Percentiles rank a stretch among this genome's conserved stretches.
phyloP scores from a whole-genome alignment of 2,113 vertebrate species.

The Sander lucioperca region DNA sequence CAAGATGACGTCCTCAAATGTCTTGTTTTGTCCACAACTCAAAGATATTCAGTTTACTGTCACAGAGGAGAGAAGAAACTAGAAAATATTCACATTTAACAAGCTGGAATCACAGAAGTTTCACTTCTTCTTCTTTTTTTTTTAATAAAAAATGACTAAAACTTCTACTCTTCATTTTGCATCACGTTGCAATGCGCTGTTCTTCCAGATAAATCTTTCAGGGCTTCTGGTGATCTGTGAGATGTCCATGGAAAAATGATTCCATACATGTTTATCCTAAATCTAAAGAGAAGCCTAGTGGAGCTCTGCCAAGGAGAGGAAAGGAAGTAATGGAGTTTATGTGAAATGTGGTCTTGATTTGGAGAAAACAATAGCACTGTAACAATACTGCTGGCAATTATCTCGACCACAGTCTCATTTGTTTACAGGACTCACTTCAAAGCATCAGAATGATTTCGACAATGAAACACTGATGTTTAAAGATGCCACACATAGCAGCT shows the following conservation, averaged over 20 bases:
- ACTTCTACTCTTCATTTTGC: too few species aligned
- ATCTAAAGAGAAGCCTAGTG: not conserved
- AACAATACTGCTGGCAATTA: not conserved
- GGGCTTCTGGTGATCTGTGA: too few species aligned
- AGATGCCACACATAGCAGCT: not conserved
- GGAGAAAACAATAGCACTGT: not conserved
- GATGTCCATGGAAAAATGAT: too few species aligned
- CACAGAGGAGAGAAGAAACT: too few species aligned
- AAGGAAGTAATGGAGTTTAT: not conserved
- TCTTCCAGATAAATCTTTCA: not conserved
- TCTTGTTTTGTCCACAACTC: too few species aligned
- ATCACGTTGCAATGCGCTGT: not conserved
- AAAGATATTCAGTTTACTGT: too few species aligned
- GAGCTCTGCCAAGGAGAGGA: not conserved
- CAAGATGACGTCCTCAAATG: too few species aligned
- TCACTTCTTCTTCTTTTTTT: too few species aligned
- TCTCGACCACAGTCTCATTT: not conserved
- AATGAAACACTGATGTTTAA: not conserved
- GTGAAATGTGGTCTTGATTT: constrained; percentile 16
- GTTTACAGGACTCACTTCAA: constrained; percentile 24
- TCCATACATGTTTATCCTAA: not conserved
- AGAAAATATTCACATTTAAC: too few species aligned
- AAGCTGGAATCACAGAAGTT: too few species aligned
- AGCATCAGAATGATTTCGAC: not conserved
- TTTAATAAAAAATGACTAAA: too few species aligned